These are phyloP conservation scores for Apocrypta bakeri DNA, from an alignment of 1,140 invertebrate genomes.

Conservation along the genomic window DNA sequence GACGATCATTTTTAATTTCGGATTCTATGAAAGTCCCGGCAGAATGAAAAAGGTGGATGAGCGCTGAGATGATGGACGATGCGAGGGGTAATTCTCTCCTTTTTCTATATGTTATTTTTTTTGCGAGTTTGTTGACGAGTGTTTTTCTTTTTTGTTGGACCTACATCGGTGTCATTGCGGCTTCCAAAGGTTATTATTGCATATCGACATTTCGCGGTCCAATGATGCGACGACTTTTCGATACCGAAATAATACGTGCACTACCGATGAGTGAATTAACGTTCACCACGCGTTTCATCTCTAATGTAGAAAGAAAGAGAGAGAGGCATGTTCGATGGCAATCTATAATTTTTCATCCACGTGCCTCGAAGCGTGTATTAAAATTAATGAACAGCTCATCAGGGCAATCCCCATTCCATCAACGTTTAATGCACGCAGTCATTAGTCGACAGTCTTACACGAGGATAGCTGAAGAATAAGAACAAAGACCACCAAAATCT, in stretches of 20 bases:
- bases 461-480: neutral
- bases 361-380: neutral
- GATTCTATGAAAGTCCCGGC: slow-evolving; percentile 45
- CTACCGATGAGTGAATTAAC: no score
- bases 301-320: neutral
- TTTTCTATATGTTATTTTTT: no score
- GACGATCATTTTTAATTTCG: slow-evolving; percentile 53
- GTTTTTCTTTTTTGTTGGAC: neutral
- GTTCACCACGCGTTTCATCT: neutral
- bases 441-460: neutral
- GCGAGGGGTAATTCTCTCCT: neutral
- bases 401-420: neutral
- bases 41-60: slow-evolving; percentile 24
- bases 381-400: neutral
- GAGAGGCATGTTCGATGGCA: neutral
- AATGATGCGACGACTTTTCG: no score
- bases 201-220: neutral
- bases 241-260: no score
- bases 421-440: neutral
- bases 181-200: neutral
- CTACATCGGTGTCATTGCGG: neutral
- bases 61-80: slow-evolving; percentile 40
- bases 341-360: neutral
- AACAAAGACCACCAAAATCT: neutral
- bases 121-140: neutral